Conservation (phyloP, 2,797 vertebrate genomes). For the Pelodytes ibericus region DNA sequence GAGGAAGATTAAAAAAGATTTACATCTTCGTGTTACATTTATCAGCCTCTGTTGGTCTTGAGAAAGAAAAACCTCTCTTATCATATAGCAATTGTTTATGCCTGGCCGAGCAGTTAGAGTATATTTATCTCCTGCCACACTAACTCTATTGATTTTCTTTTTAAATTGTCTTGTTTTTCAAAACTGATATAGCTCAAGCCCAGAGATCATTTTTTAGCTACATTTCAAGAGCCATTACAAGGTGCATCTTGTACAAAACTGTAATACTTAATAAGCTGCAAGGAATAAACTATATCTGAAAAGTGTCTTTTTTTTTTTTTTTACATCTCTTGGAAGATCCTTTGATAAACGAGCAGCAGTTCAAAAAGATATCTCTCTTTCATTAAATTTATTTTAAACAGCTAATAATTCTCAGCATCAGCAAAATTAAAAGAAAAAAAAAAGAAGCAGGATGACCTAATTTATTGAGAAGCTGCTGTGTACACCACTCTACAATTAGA, state of each 20-base stretch:
- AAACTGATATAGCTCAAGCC: slow-evolving; percentile 49
- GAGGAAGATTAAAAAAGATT: slow-evolving; percentile 25
- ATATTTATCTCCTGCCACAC: slow-evolving; percentile 52
- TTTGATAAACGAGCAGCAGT: slow-evolving; percentile 47
- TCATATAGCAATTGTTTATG: slow-evolving; percentile 52
- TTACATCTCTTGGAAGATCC: slow-evolving; percentile 37
- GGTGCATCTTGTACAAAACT: slow-evolving; percentile 53
- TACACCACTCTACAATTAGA: slow-evolving; percentile 15
- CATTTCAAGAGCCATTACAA: slow-evolving; percentile 56
- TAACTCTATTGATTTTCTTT: slow-evolving; percentile 55
- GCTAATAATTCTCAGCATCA: slow-evolving; percentile 47
- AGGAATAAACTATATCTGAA: slow-evolving; percentile 52
- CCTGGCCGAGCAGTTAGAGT: slow-evolving; percentile 45
- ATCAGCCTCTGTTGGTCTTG: slow-evolving; percentile 26
- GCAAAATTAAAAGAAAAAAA: slow-evolving; percentile 38
- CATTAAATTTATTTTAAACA: slow-evolving; percentile 40
- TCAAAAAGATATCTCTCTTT: slow-evolving; percentile 51
- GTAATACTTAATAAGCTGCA: slow-evolving; percentile 56
- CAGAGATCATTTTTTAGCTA: slow-evolving; percentile 51
- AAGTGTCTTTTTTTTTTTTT: slow-evolving; percentile 43
- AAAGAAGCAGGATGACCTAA: slow-evolving; percentile 32
- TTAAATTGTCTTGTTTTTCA: slow-evolving; percentile 57
- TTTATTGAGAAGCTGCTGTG: slow-evolving; percentile 31
- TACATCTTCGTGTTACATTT: slow-evolving; percentile 35
- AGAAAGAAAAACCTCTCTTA: slow-evolving; percentile 38